Base-by-base conservation (phyloP, 2,113 vertebrate genomes). In the Steatornis caripensis region DNA sequence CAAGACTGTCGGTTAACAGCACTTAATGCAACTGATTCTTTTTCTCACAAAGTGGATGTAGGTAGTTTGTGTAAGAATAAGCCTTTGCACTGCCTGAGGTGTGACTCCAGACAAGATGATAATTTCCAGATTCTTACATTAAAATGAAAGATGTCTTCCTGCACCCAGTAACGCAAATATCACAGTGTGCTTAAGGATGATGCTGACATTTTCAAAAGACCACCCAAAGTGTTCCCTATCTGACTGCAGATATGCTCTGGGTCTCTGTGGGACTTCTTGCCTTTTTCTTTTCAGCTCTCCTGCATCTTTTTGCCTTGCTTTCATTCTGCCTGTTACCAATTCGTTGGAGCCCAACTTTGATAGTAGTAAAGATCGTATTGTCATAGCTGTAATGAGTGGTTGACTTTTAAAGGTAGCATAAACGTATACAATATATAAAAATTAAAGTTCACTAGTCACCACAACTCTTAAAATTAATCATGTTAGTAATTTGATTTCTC, bases 161-260 rank as follows among this genome's bases (percentile, higher is more conserved):
- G 83, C 82, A 88, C 92, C 81, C 79, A 95, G 37, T 95, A 97
- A 95, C 92, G 94, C 93, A 98, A 98, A 98, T 98, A 98, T 79
- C 97, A 97, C 92, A 90, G 30, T 80, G 89, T 90, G 96, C 97
- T 97, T 93, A 95, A 97, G 97, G 96, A 98, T 37, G 89, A 71
- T 95, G 90, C 81, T 98, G 97, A 98, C 97, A 98, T 98, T 98
- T 98, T 91, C 92, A 97, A 97, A 97, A 98, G 97, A 98, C 97
- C 96, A 97, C 97, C 85, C 48, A 94, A 95, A 92, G 93, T 97
- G 95, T 96, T 97, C 87, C 79, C 71, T 96, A 97, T 97, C 84
- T 93, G 92, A 79, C 85, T 92, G 78, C 90, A 98, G 97, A 95
- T 97, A 84, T 53, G 84, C 78, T 95, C 87, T 96, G 90, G 55